Conservation (phyloP, 2,113 vertebrate species). For the Vicugna pacos region DNA sequence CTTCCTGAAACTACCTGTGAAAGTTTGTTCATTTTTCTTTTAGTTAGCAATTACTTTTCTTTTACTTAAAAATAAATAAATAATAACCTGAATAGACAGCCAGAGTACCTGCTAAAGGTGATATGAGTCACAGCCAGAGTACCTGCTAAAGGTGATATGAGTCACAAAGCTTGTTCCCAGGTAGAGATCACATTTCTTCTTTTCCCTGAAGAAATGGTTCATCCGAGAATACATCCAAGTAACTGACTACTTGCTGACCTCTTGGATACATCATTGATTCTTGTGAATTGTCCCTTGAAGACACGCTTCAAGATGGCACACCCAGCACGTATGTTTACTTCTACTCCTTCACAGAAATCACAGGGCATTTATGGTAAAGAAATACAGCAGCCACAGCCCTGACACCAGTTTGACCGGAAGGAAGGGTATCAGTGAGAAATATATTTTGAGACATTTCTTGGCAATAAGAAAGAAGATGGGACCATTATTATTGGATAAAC, state of each 20-base stretch:
- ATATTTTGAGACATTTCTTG: background rate
- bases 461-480: background rate
- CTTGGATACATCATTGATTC: background rate
- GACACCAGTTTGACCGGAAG: background rate
- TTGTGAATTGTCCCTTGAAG: background rate
- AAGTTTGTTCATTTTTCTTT: background rate
- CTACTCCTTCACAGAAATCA: background rate
- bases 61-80: background rate
- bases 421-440: background rate
- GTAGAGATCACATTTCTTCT: background rate
- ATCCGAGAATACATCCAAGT: background rate
- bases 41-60: background rate
- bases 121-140: background rate
- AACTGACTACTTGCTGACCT: background rate
- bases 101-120: background rate
- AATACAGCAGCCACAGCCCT: background rate
- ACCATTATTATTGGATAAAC: background rate
- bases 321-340: background rate
- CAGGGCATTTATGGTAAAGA: background rate
- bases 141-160: background rate
- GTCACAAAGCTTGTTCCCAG: background rate
- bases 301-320: background rate
- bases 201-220: constrained; percentile 16
- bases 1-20: background rate
- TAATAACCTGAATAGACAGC: background rate